Evolutionary conservation across 2,113 vertebrate species (phyloP).

Genomic region (Protobothrops flavoviridis): DNA sequence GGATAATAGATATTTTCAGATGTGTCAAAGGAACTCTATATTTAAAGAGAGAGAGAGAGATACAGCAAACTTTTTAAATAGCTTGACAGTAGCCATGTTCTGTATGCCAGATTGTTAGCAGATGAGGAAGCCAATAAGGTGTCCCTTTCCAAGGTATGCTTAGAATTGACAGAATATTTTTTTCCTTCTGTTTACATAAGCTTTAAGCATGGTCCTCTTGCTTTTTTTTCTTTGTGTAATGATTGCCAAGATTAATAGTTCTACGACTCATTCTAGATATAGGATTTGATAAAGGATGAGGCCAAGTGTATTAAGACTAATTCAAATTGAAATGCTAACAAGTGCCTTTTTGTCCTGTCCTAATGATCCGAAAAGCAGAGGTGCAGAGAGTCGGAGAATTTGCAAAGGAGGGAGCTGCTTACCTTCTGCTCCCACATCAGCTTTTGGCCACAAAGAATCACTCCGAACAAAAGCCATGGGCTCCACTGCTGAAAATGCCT

Average conservation of each 20-base stretch:
- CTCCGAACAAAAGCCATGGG: constrained; percentile 2
- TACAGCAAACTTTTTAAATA: background rate
- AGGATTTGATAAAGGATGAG: background rate
- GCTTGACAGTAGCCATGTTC: background rate
- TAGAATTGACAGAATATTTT: background rate
- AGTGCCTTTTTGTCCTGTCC: constrained; percentile 41
- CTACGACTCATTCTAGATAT: background rate
- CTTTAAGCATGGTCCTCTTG: background rate
- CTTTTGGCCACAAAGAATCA: background rate
- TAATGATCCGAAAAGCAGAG: constrained; percentile 30
- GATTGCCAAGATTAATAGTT: background rate
- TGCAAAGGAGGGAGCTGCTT: background rate
- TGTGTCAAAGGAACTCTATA: background rate
- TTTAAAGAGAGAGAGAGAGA: background rate
- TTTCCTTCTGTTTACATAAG: background rate
- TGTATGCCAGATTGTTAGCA: background rate
- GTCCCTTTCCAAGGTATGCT: background rate
- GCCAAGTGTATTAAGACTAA: background rate
- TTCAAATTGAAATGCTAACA: background rate
- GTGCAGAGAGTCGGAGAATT: constrained; percentile 36
- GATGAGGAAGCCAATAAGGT: background rate
- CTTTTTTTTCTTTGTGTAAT: background rate
- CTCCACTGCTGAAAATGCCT: background rate
- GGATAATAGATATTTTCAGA: background rate
- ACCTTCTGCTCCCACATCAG: background rate